Conservation (phyloP, 2,888 invertebrate genomes). For the Nymphalis polychloros region DNA sequence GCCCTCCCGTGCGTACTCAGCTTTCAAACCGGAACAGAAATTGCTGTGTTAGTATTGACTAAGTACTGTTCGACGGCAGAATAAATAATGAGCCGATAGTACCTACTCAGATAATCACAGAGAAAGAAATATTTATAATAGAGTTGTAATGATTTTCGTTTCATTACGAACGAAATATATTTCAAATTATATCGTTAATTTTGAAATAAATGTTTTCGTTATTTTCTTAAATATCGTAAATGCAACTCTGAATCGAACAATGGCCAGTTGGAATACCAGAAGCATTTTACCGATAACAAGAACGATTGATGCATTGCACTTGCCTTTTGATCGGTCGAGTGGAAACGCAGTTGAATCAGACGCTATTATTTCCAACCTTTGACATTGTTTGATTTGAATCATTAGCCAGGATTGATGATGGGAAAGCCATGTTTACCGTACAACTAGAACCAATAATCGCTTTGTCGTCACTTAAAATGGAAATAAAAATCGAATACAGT, state of each 20-base stretch:
- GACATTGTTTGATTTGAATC: slow-evolving; percentile 27
- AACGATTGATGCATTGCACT: slow-evolving; percentile 31
- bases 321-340: slow-evolving; percentile 36
- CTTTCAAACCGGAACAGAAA: too few species aligned
- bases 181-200: not conserved
- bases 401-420: slow-evolving; percentile 13
- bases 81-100: too few species aligned
- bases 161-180: not conserved
- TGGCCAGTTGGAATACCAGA: slow-evolving; percentile 21
- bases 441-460: not conserved
- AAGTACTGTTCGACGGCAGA: too few species aligned
- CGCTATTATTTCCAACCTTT: slow-evolving; percentile 30
- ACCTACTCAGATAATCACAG: too few species aligned
- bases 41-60: too few species aligned
- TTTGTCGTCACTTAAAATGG: not conserved
- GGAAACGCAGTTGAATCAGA: slow-evolving; percentile 32
- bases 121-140: too few species aligned
- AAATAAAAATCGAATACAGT: too few species aligned
- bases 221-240: not conserved
- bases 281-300: slow-evolving; percentile 32
- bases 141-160: too few species aligned
- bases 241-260: slow-evolving; percentile 4
- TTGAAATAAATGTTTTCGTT: not conserved
- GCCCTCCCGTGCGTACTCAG: too few species aligned
- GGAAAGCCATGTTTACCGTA: not conserved